These are phyloP conservation scores for Drosophila sucinea DNA, from an alignment of 1,140 invertebrate genomes.

Conservation along the genomic window DNA sequence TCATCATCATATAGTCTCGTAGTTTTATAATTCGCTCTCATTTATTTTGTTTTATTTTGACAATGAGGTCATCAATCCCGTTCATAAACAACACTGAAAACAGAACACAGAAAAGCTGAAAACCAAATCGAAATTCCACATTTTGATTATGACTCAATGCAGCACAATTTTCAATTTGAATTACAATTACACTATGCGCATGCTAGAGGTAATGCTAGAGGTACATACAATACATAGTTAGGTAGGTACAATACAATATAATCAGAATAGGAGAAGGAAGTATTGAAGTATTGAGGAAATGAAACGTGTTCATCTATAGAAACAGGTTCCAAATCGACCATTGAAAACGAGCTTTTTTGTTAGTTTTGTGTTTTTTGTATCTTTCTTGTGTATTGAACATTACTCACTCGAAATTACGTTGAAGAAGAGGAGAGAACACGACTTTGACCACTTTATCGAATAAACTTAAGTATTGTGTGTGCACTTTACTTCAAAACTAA, in stretches of 20 bases:
- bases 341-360: constrained; percentile 20
- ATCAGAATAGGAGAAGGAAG: constrained; percentile 16
- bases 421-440: neutral
- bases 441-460: constrained; percentile 6
- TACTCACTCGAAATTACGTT: neutral
- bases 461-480: neutral
- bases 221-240: neutral
- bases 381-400: neutral
- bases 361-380: neutral
- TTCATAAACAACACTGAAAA: too few species aligned
- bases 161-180: neutral
- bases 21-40: constrained; percentile 13
- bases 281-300: constrained; percentile 42
- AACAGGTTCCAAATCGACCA: constrained; percentile 58
- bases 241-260: neutral
- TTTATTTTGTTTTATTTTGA: constrained; percentile 14
- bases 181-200: constrained; percentile 4
- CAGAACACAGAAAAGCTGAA: too few species aligned
- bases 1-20: neutral
- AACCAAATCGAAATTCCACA: neutral
- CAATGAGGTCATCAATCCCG: constrained; percentile 47
- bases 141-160: constrained; percentile 14
- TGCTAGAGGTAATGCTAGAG: neutral
- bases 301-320: constrained; percentile 60
- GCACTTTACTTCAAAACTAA: too few species aligned